A percentile compares a stretch with the other conserved stretches of the same genome.
Conservation (phyloP, 2,797 vertebrate genomes). For the Gallirallus australis region DNA sequence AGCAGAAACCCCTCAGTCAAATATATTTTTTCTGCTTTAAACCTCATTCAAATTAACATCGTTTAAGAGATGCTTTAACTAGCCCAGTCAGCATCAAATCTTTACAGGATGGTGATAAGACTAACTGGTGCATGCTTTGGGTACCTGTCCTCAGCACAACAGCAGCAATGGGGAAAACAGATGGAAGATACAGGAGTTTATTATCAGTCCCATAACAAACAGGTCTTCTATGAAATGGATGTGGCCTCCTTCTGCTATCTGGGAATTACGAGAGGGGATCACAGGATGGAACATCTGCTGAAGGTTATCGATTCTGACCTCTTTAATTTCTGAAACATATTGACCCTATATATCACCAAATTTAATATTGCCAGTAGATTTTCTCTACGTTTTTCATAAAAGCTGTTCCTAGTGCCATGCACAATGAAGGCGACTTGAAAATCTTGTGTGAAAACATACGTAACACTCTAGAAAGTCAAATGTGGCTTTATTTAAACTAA, state of each 20-base stretch:
- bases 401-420: background rate
- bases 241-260: background rate
- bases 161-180: background rate
- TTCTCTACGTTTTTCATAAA: background rate
- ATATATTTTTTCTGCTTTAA: fast-evolving
- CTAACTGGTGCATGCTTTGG: background rate
- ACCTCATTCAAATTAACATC: background rate
- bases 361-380: background rate
- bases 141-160: background rate
- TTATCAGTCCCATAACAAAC: background rate
- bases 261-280: background rate
- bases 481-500: background rate
- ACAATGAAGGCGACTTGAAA: background rate
- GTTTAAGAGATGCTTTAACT: background rate
- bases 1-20: background rate
- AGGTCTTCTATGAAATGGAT: fast-evolving
- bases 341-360: background rate
- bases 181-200: background rate
- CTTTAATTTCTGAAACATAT: background rate
- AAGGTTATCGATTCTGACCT: background rate
- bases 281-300: background rate
- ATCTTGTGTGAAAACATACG: background rate
- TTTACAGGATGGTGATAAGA: background rate
- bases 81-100: background rate
- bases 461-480: background rate